A percentile compares a stretch with the other conserved stretches of the same genome.
phyloP scores from a whole-genome alignment of 1,140 invertebrate genomes.

The Brachionus koreanus region DNA sequence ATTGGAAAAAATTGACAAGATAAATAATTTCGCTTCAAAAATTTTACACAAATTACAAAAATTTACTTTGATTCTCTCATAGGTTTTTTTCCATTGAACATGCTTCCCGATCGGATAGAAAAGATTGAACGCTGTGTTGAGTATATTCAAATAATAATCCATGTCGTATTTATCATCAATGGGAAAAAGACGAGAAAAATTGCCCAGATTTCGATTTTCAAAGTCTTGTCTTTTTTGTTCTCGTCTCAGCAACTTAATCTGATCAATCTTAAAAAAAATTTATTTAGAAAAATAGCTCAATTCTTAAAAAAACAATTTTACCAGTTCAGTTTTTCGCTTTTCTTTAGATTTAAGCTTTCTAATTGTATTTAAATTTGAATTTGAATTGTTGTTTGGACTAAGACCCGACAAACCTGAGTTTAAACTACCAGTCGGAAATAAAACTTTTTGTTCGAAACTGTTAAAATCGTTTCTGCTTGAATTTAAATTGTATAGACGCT shows the following conservation, averaged over 20 bases:
- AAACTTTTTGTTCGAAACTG: background rate
- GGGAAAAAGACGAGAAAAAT: conserved; percentile 57
- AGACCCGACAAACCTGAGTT: background rate
- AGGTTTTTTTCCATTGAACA: conserved; percentile 35
- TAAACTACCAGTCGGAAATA: background rate
- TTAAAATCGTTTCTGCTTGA: background rate
- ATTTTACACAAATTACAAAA: no score
- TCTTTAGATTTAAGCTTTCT: conserved; percentile 18
- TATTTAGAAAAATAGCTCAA: background rate
- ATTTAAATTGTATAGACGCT: conserved; percentile 50
- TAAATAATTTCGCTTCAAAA: no score
- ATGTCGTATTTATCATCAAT: conserved; percentile 50
- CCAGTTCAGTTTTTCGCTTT: conserved; percentile 22
- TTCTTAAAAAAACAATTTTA: background rate
- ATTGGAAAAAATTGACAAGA: no score
- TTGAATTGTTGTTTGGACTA: background rate
- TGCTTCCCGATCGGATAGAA: conserved; percentile 40
- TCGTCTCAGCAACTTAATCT: conserved; percentile 51
- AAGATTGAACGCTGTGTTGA: conserved; percentile 34
- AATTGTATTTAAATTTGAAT: background rate
- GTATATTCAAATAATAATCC: conserved; percentile 37
- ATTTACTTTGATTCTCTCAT: conserved; percentile 13
- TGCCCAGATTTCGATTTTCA: conserved; percentile 56
- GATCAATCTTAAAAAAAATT: conserved; percentile 4
- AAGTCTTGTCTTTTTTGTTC: conserved; percentile 53